A percentile compares a stretch with the other conserved stretches of the same genome.
phyloP scores from a whole-genome alignment of 2,797 vertebrate species.

The Microctenopoma steveboyesi region DNA sequence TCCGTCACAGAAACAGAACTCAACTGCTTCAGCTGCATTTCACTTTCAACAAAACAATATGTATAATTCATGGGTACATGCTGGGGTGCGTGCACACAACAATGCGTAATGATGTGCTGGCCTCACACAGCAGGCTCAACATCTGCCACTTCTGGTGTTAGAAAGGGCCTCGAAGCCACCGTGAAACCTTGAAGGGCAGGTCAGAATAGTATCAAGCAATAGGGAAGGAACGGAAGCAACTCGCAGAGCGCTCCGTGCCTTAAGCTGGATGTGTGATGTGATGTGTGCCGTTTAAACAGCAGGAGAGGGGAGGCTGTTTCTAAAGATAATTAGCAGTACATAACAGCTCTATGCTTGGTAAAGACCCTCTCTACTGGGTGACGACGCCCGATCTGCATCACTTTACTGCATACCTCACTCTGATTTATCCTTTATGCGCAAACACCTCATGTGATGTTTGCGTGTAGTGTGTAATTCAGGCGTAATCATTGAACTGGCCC shows the following conservation, averaged over 20 bases:
- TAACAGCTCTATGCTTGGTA: slow-evolving; percentile 29
- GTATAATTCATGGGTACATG: neutral
- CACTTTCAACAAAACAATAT: neutral
- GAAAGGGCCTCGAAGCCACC: neutral
- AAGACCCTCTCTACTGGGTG: slow-evolving; percentile 24
- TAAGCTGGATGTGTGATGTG: slow-evolving; percentile 7
- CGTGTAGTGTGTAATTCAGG: slow-evolving; percentile 14
- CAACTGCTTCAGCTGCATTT: neutral
- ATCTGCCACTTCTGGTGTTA: neutral
- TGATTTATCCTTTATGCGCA: slow-evolving; percentile 13
- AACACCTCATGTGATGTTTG: slow-evolving; percentile 17
- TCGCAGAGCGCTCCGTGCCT: neutral
- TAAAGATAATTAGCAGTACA: slow-evolving; percentile 34
- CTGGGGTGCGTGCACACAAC: neutral
- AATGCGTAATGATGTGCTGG: neutral
- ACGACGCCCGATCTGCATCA: slow-evolving; percentile 14
- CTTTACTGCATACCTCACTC: neutral
- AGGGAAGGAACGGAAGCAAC: neutral
- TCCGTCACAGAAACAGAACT: neutral
- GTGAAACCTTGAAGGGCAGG: slow-evolving; percentile 12
- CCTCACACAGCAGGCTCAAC: neutral
- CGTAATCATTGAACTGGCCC: slow-evolving; percentile 30
- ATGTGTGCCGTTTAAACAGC: slow-evolving; percentile 20
- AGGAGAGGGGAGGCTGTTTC: slow-evolving; percentile 27
- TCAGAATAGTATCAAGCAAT: neutral